Evolutionary conservation across 2,888 invertebrate species (phyloP).

Genomic region (Pheosia tremula): DNA sequence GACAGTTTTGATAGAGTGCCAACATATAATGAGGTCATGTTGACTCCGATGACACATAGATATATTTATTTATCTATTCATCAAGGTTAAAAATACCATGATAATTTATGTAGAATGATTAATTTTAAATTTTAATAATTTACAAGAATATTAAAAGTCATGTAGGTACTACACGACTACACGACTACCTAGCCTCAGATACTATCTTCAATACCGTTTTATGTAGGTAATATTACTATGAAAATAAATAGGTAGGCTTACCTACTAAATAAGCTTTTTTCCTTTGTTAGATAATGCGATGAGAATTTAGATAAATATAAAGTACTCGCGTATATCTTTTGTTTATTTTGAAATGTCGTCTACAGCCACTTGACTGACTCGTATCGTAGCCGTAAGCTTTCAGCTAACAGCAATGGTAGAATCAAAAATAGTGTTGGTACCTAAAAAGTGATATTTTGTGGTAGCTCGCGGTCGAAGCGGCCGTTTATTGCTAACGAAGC

Average conservation of each 20-base stretch:
- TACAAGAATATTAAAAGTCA: neutral
- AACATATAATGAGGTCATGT: conserved; percentile 55
- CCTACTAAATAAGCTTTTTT: neutral
- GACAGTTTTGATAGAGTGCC: conserved; percentile 64
- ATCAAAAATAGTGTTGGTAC: neutral
- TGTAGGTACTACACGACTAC: neutral
- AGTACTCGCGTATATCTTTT: conserved; percentile 18
- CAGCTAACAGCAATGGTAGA: conserved; percentile 7
- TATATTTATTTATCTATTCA: conserved; percentile 31
- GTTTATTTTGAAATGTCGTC: conserved; percentile 22
- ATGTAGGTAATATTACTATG: too few relatives aligned
- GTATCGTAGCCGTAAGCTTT: conserved; percentile 4
- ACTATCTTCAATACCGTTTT: neutral
- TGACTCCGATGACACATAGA: conserved; percentile 41
- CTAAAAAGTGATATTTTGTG: neutral
- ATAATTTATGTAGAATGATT: conserved; percentile 9
- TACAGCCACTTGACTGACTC: conserved; percentile 13
- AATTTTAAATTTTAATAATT: conserved; percentile 12
- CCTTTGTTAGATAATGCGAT: conserved; percentile 17
- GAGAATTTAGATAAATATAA: conserved; percentile 19
- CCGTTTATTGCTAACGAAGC: conserved; percentile 41
- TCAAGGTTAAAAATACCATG: conserved; percentile 40
- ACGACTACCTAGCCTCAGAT: neutral
- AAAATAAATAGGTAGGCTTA: neutral
- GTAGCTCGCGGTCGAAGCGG: neutral